Evolutionary conservation across 2,113 vertebrate genomes (phyloP).

Genomic region (Tautogolabrus adspersus): DNA sequence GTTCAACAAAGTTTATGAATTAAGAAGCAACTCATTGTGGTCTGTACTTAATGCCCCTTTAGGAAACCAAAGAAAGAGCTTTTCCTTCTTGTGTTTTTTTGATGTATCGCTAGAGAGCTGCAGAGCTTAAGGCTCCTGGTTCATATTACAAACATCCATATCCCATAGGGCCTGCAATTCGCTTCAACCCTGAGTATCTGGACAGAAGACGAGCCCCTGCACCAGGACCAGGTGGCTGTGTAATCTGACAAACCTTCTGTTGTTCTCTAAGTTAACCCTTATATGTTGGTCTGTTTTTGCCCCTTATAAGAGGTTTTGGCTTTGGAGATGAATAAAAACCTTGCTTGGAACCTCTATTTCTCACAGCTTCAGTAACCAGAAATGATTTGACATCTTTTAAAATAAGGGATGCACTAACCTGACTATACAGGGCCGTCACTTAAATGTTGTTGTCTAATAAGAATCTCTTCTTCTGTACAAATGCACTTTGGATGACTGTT

Average conservation of each 20-base stretch:
- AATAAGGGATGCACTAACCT: constrained; percentile 52
- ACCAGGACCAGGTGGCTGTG: constrained; percentile 80
- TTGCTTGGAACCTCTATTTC: constrained; percentile 57
- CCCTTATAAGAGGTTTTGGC: constrained; percentile 25
- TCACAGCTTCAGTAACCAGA: constrained; percentile 35
- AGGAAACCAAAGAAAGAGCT: background rate
- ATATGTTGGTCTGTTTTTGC: constrained; percentile 31
- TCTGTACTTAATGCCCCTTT: too few relatives aligned
- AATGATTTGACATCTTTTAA: constrained; percentile 38
- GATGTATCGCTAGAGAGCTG: constrained; percentile 39
- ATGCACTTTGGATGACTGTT: constrained; percentile 53
- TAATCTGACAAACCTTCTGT: constrained; percentile 37
- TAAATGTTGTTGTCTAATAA: constrained; percentile 36
- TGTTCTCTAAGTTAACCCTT: constrained; percentile 49
- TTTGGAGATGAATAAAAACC: constrained; percentile 42
- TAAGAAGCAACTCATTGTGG: too few relatives aligned
- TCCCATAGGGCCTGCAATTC: constrained; percentile 81
- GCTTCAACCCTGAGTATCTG: constrained; percentile 84
- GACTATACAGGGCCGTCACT: constrained; percentile 26
- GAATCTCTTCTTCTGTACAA: constrained; percentile 34
- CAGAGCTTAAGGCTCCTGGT: constrained; percentile 39
- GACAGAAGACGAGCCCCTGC: constrained; percentile 77
- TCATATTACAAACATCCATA: constrained; percentile 65
- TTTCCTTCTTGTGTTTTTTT: constrained; percentile 16
- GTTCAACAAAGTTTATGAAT: too few relatives aligned